Evolutionary conservation across 2,113 vertebrate species (phyloP).

Genomic region (Xenus cinereus): DNA sequence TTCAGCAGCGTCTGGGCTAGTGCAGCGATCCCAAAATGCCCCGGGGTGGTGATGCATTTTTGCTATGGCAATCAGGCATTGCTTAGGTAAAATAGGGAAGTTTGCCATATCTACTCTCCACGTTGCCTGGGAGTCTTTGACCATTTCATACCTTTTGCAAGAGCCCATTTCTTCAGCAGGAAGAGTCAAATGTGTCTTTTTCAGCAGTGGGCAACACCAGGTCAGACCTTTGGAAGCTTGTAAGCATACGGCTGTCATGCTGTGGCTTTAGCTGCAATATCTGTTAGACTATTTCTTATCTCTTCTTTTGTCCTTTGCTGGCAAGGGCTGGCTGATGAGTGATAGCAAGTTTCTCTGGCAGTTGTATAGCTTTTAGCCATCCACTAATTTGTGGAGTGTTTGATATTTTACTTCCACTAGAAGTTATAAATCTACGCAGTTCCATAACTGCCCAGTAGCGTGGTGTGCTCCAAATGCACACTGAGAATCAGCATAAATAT

Average conservation of each 20-base stretch:
- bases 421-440: background rate
- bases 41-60: background rate
- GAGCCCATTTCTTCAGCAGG: background rate
- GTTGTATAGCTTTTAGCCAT: background rate
- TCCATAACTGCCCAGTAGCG: background rate
- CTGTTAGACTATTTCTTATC: background rate
- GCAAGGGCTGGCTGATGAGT: background rate
- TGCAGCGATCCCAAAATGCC: background rate
- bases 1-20: background rate
- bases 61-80: background rate
- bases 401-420: background rate
- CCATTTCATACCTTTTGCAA: background rate
- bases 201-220: background rate
- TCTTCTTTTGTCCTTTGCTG: background rate
- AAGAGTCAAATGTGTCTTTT: background rate
- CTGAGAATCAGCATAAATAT: background rate
- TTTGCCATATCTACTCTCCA: background rate
- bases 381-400: background rate
- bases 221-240: rapidly evolving
- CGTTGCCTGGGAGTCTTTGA: background rate
- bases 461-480: background rate
- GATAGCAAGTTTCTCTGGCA: background rate
- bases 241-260: background rate
- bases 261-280: background rate
- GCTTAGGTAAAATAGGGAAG: background rate